These are phyloP conservation scores for Dipodomys spectabilis DNA, from an alignment of 2,113 vertebrate genomes.

Conservation along the genomic window DNA sequence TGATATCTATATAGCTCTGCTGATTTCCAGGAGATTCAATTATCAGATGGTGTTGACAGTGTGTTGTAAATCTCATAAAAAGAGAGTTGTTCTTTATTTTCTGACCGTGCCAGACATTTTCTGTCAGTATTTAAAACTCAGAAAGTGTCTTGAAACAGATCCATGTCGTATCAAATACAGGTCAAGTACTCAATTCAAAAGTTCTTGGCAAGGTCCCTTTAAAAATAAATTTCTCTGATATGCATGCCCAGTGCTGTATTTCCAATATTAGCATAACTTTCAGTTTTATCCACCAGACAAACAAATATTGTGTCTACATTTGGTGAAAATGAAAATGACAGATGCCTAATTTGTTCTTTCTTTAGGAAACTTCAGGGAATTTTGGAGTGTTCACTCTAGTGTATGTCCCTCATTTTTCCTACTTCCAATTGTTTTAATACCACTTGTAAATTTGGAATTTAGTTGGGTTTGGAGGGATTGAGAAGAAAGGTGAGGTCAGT, in stretches of 20 bases:
- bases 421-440: neutral
- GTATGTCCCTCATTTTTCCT: neutral
- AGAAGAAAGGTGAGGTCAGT: neutral
- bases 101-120: neutral
- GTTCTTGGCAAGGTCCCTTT: conserved; percentile 35
- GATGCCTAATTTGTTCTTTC: neutral
- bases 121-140: conserved; percentile 37
- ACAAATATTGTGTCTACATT: neutral
- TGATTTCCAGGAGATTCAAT: conserved; percentile 35
- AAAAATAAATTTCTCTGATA: conserved; percentile 41
- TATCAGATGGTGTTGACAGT: conserved; percentile 50
- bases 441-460: neutral
- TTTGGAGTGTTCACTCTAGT: neutral
- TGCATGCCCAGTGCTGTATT: neutral
- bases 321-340: neutral
- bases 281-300: conserved; percentile 33
- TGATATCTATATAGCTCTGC: neutral
- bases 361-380: neutral
- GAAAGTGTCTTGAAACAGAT: neutral
- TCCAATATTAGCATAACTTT: conserved; percentile 17
- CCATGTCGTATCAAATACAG: neutral
- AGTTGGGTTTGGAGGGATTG: neutral
- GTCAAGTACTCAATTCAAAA: conserved; percentile 21
- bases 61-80: conserved; percentile 44
- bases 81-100: neutral